These are phyloP conservation scores for Jacana jacana DNA, from an alignment of 2,113 vertebrate species.

Conservation along the genomic window DNA sequence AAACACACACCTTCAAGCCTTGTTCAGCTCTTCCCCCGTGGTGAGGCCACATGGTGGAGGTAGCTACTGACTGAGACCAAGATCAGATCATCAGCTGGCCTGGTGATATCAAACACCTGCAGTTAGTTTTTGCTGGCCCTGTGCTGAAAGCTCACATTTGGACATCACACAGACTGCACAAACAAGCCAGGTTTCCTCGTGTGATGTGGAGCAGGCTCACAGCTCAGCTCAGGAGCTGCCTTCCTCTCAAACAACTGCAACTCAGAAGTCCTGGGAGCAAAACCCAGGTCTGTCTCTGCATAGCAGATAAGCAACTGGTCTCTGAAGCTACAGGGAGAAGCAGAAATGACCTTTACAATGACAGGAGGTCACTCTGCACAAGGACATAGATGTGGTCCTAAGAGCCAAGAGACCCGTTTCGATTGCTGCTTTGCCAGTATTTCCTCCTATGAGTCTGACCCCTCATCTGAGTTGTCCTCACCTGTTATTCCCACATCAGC, in stretches of 20 bases:
- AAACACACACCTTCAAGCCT: background rate
- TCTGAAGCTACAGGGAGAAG: background rate
- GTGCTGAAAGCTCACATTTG: accelerated
- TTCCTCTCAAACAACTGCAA: accelerated
- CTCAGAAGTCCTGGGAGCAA: background rate
- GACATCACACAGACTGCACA: accelerated
- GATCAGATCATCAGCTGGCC: background rate
- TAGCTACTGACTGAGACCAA: background rate
- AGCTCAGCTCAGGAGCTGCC: background rate
- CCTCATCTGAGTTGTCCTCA: background rate
- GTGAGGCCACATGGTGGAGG: background rate
- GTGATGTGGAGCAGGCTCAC: accelerated
- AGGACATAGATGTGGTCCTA: background rate
- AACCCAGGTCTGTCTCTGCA: background rate
- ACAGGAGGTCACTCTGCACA: background rate
- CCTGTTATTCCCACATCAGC: background rate
- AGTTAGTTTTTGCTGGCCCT: background rate
- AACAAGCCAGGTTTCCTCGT: background rate
- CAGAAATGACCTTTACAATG: background rate
- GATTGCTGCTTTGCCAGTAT: background rate
- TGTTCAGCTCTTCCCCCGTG: background rate
- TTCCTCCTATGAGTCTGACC: background rate
- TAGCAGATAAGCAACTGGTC: background rate
- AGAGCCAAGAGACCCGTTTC: background rate
- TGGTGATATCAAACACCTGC: background rate